phyloP scores from a whole-genome alignment of 2,888 invertebrate species.

The Cyrtodaria siliqua region DNA sequence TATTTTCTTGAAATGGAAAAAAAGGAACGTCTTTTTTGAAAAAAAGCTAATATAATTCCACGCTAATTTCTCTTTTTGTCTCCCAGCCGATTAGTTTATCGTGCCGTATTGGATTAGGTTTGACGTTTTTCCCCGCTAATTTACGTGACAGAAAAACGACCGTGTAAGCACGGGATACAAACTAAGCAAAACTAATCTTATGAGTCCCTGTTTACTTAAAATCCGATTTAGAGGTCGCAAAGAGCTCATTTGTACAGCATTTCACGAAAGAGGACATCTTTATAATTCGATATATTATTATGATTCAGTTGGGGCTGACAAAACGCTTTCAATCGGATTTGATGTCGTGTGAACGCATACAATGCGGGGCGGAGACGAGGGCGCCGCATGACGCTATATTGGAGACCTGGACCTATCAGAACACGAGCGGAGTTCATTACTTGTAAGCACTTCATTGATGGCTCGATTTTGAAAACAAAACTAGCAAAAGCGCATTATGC shows the following conservation, averaged over 20 bases:
- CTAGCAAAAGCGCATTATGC: neutral
- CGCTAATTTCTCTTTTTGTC: conserved; percentile 30
- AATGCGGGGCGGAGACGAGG: neutral
- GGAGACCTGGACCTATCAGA: neutral
- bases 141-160: conserved; percentile 56
- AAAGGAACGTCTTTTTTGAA: neutral
- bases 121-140: conserved; percentile 40
- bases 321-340: conserved; percentile 7
- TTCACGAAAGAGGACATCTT: conserved; percentile 29
- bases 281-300: conserved; percentile 43
- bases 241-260: conserved; percentile 46
- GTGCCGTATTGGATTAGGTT: conserved; percentile 56
- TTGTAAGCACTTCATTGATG: neutral
- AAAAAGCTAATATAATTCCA: conserved; percentile 25
- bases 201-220: conserved; percentile 39
- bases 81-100: conserved; percentile 24
- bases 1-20: neutral
- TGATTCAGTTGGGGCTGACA: neutral
- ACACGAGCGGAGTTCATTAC: neutral
- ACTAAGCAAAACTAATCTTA: conserved; percentile 44
- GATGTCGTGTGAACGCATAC: neutral
- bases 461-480: neutral
- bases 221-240: conserved; percentile 58
- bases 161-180: conserved; percentile 19
- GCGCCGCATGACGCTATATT: neutral